Evolutionary conservation across 2,113 vertebrate genomes (phyloP).

Genomic region (Lutjanus erythropterus): DNA sequence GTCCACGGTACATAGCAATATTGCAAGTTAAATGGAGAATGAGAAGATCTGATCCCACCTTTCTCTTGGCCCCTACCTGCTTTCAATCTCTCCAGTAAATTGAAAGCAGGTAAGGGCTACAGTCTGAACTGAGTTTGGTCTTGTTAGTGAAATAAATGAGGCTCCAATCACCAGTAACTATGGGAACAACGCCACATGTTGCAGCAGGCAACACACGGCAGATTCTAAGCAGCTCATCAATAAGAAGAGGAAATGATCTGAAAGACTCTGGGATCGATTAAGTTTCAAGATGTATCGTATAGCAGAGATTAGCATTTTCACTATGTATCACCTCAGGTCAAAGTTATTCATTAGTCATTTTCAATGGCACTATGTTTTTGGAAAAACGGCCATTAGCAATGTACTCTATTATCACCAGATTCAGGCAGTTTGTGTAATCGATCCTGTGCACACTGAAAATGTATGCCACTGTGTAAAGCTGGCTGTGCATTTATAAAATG

Average conservation of each 20-base stretch:
- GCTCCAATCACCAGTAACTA: conserved; percentile 60
- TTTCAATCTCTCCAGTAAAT: conserved; percentile 69
- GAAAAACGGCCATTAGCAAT: neutral
- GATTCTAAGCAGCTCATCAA: conserved; percentile 19
- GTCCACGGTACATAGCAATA: conserved; percentile 17
- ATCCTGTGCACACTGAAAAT: neutral
- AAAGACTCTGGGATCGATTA: conserved; percentile 17
- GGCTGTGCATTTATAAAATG: neutral
- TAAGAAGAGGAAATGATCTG: conserved; percentile 11
- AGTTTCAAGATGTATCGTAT: neutral
- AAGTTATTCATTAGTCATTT: conserved; percentile 5
- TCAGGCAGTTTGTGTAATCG: neutral
- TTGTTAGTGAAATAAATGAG: conserved; percentile 69
- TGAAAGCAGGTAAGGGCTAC: too few relatives aligned
- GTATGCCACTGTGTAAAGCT: neutral
- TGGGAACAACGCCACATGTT: conserved; percentile 57
- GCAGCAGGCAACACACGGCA: conserved; percentile 24
- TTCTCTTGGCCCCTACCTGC: conserved; percentile 3
- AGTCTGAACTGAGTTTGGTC: conserved; percentile 36
- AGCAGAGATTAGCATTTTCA: conserved; percentile 26
- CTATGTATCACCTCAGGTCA: conserved; percentile 8
- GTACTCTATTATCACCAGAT: neutral
- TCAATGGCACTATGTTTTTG: neutral
- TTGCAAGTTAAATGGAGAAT: conserved; percentile 29
- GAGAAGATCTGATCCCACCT: conserved; percentile 12